Conservation (phyloP, 1,140 invertebrate genomes). For the Drosophila santomea region DNA sequence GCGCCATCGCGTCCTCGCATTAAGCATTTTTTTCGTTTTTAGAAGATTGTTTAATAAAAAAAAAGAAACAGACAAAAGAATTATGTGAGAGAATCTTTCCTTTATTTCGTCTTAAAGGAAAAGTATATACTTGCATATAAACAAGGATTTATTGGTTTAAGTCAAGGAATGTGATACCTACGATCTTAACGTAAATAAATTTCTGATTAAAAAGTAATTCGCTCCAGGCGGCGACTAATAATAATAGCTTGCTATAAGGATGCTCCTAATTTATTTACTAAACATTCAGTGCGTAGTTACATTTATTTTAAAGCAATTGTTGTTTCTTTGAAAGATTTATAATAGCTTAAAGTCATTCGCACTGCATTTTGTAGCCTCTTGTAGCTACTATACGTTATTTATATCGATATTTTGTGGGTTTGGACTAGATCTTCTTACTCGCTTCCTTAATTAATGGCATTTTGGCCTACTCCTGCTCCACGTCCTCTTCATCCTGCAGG, state of each 20-base stretch:
- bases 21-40: conserved; percentile 28
- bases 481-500: conserved; percentile 9
- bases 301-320: too few species aligned
- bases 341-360: too few species aligned
- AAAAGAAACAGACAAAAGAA: conserved; percentile 6
- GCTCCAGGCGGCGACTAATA: not conserved
- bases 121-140: too few species aligned
- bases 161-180: not conserved
- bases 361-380: not conserved
- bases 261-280: not conserved
- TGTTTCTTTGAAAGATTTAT: too few species aligned
- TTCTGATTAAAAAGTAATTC: not conserved
- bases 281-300: not conserved
- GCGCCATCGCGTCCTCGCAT: conserved; percentile 2
- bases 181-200: not conserved
- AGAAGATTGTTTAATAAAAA: conserved; percentile 43
- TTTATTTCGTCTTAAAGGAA: too few species aligned
- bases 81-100: too few species aligned
- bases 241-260: not conserved
- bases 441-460: not conserved
- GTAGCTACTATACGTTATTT: not conserved
- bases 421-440: not conserved
- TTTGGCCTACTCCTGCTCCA: not conserved
- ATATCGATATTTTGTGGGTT: not conserved
- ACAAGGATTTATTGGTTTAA: not conserved